These are phyloP conservation scores for Adineta ricciae DNA, from an alignment of 2,888 invertebrate genomes.

Conservation along the genomic window DNA sequence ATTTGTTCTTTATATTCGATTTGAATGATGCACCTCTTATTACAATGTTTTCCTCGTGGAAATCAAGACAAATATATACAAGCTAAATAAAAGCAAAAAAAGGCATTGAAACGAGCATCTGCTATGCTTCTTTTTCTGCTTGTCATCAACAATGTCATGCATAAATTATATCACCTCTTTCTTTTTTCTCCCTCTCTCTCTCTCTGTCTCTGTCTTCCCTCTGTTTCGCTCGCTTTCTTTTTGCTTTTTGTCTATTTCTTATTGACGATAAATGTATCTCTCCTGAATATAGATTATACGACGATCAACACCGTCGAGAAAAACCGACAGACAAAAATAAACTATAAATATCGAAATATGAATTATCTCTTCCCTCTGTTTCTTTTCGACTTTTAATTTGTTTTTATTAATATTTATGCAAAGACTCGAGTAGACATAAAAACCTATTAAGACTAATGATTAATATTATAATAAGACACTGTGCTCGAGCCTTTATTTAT, in stretches of 20 bases:
- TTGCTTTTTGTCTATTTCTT: not conserved
- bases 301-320: not conserved
- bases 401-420: not conserved
- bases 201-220: not conserved
- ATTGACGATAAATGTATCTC: not conserved
- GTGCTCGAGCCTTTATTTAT: not conserved
- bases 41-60: not conserved
- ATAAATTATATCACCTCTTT: constrained; percentile 5
- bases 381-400: not conserved
- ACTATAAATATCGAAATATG: not conserved
- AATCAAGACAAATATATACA: not conserved
- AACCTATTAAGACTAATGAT: not conserved
- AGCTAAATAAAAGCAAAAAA: not conserved
- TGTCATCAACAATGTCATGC: not conserved
- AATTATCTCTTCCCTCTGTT: not conserved
- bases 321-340: not conserved
- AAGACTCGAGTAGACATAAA: not conserved
- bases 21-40: not conserved
- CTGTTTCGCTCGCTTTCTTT: not conserved
- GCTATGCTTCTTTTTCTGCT: not conserved
- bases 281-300: not conserved
- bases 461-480: not conserved
- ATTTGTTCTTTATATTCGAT: not conserved
- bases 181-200: not conserved
- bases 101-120: not conserved